phyloP scores from a whole-genome alignment of 2,888 invertebrate genomes.

The Phortica okadai region DNA sequence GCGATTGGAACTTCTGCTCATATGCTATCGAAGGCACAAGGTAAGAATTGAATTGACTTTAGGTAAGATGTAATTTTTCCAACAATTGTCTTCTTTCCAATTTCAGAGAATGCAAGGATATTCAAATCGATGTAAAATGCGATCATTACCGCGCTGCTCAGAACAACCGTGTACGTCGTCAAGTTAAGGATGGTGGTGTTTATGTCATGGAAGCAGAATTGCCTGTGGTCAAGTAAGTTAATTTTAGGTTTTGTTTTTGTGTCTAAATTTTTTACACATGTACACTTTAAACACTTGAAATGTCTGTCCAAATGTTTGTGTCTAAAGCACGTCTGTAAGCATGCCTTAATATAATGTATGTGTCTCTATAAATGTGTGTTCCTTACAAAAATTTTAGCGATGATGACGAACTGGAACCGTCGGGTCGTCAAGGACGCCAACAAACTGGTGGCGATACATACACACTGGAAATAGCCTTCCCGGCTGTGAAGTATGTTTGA shows the following conservation, averaged over 20 bases:
- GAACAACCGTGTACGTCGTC: conserved; percentile 82
- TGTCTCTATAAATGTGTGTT: conserved; percentile 53
- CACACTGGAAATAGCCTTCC: conserved; percentile 93
- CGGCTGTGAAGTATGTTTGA: conserved; percentile 89
- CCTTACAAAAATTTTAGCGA: conserved; percentile 67
- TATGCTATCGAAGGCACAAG: conserved; percentile 87
- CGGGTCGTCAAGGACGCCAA: conserved; percentile 87
- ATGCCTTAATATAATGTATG: conserved; percentile 50
- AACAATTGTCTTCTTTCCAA: conserved; percentile 15
- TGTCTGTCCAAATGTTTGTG: conserved; percentile 47
- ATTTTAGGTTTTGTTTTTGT: conserved; percentile 14
- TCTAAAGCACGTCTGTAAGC: conserved; percentile 34
- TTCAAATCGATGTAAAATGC: conserved; percentile 94
- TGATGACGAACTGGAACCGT: conserved; percentile 64
- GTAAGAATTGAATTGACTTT: conserved; percentile 46
- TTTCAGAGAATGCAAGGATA: conserved; percentile 90
- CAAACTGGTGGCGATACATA: conserved; percentile 88
- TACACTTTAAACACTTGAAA: background rate
- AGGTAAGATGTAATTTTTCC: background rate
- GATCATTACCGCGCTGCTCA: conserved; percentile 82
- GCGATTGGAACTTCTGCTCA: conserved; percentile 98
- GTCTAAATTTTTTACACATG: conserved; percentile 33
- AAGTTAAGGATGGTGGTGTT: conserved; percentile 84
- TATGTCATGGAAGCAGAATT: conserved; percentile 89
- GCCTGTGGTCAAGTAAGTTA: conserved; percentile 90